Evolutionary conservation across 2,797 vertebrate genomes (phyloP).

Genomic region (Smutsia gigantea): DNA sequence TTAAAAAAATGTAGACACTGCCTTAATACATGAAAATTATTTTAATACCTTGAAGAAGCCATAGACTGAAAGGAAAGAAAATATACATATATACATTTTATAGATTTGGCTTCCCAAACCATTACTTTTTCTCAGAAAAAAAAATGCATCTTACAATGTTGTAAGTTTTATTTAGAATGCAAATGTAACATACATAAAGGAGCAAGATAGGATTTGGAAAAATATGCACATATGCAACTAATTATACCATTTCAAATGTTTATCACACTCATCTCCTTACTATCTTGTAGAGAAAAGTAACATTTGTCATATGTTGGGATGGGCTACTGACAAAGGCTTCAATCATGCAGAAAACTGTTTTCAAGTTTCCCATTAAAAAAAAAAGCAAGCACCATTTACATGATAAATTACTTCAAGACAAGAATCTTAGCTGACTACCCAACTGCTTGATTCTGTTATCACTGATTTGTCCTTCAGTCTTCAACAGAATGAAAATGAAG

Average conservation of each 20-base stretch:
- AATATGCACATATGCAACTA: not conserved
- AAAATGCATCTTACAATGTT: not conserved
- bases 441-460: slow-evolving; percentile 88
- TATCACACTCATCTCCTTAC: slow-evolving; percentile 74
- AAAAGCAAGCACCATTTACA: slow-evolving; percentile 86
- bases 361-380: slow-evolving; percentile 85
- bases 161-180: not conserved
- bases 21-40: not conserved
- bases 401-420: slow-evolving; percentile 89
- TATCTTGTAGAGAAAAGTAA: slow-evolving; percentile 82
- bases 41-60: not conserved
- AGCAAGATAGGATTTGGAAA: not conserved
- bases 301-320: slow-evolving; percentile 82
- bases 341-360: slow-evolving; percentile 89
- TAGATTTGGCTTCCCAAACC: not conserved
- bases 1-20: not conserved
- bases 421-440: slow-evolving; percentile 88
- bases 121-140: not conserved
- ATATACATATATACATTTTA: not conserved
- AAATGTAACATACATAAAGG: not conserved
- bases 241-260: slow-evolving; percentile 71
- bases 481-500: slow-evolving; percentile 86
- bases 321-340: slow-evolving; percentile 86
- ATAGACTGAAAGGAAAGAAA: not conserved
- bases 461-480: slow-evolving; percentile 89